A percentile compares a stretch with the other conserved stretches of the same genome.
phyloP scores from a whole-genome alignment of 2,113 vertebrate genomes.

The Prunella fulvescens region DNA sequence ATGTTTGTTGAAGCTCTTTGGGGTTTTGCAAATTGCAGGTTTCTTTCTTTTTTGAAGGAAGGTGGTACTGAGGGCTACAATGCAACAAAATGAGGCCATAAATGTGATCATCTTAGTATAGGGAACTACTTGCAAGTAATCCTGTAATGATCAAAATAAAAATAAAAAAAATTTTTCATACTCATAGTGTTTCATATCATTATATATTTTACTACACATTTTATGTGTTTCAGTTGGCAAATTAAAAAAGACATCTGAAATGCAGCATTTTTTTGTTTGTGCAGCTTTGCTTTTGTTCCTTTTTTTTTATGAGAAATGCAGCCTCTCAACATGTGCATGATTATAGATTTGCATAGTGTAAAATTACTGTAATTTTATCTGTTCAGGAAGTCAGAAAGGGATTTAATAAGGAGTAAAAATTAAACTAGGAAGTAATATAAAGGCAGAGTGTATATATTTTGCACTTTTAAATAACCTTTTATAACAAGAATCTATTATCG shows the following conservation, averaged over 20 bases:
- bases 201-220: not conserved
- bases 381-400: not conserved
- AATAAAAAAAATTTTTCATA: not conserved
- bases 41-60: not conserved
- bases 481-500: constrained; percentile 10
- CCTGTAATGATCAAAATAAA: not conserved
- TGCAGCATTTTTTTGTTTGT: not conserved
- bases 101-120: not conserved
- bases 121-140: not conserved
- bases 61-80: not conserved
- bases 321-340: constrained; percentile 40
- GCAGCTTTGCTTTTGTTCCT: not conserved
- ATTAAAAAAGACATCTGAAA: not conserved
- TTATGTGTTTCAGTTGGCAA: not conserved
- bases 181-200: not conserved
- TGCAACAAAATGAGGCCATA: not conserved
- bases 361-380: constrained; percentile 31
- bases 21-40: not conserved
- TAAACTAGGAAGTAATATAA: not conserved
- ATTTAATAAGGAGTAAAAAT: not conserved
- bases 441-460: constrained; percentile 55
- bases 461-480: constrained; percentile 59
- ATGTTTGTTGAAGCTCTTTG: not conserved
- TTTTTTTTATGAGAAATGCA: not conserved
- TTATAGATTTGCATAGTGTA: constrained; percentile 20